Conservation (phyloP, 2,888 invertebrate genomes). For the Sympetrum striolatum region DNA sequence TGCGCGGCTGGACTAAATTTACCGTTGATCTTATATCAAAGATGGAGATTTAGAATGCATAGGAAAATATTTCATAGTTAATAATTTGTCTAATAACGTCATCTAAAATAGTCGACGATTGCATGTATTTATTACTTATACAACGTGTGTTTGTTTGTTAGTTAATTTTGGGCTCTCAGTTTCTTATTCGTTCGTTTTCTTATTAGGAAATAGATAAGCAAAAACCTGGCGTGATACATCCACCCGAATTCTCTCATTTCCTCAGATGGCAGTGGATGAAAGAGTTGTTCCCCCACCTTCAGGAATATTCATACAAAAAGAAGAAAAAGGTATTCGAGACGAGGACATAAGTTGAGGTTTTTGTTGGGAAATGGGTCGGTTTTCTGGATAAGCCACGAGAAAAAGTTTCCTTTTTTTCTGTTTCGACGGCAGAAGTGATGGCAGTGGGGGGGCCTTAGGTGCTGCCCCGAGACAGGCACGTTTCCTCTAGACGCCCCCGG, state of each 20-base stretch:
- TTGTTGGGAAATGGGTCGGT: slow-evolving; percentile 27
- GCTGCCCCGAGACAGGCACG: slow-evolving; percentile 29
- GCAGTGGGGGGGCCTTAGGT: background rate
- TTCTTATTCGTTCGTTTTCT: no score
- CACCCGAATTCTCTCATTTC: background rate
- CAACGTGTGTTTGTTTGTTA: no score
- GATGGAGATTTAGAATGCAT: no score
- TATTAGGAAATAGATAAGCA: no score
- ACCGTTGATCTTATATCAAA: no score
- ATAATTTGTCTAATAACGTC: no score
- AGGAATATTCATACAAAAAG: background rate
- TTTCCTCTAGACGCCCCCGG: background rate
- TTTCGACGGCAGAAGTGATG: background rate
- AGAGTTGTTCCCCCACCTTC: background rate
- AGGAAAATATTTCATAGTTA: no score
- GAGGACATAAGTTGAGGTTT: slow-evolving; percentile 1
- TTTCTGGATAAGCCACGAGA: background rate
- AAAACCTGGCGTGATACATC: no score
- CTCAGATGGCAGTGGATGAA: background rate
- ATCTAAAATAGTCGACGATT: no score
- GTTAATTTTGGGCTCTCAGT: no score
- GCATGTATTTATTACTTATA: no score
- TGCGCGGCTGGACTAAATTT: no score
- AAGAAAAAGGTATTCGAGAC: background rate
- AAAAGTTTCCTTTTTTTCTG: background rate